Evolutionary conservation across 64 coral and sea anemone genomes (phyloP), one percentile per base, ranked within the genome.

Genomic region (Actinia tenebrosa): DNA sequence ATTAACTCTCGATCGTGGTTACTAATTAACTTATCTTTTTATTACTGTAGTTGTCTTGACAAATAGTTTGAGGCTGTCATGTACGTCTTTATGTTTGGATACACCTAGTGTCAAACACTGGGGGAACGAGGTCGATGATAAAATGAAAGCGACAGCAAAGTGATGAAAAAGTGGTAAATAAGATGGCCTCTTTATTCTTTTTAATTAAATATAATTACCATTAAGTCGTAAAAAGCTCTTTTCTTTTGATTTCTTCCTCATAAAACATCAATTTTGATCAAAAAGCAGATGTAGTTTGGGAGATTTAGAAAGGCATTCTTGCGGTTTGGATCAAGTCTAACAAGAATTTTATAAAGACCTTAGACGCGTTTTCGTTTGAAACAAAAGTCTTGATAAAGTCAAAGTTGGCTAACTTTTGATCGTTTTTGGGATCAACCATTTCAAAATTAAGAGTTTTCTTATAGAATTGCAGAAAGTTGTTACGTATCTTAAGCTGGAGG

Each of bases 11-110:
- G 69, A 30, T 30, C 63, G 10, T 75, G 42, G 69, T 75, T 75
- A 75, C 69, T 75, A 75, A 75, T 75, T 75, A 75, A 75, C 69
- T 75, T 75, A 75, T 75, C 14, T 75, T 75, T 42, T 42, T 69
- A 69, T 69, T 43, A 75, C 69, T 75, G 26, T 42, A 75, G 26
- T 0, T 30, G 69, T 75, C 69, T 75, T 42, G 69, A 30, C 69
- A 75, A 26, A 69, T 43, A 27, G 27, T 75, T 75, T 3, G 2
- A 26, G 22, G 26, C 23, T 42, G 69, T 75, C 69, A 75, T 75
- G 69, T 75, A 75, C 27, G 25, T 75, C n/a, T 75, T 75, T 75
- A 30, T 75, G 69, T 75, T 10, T 6, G 26, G 26, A 11, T 58
- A 58, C 2, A 75, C 26, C 7, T 75, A 42, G 20, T 75, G 27